Base-by-base conservation (phyloP, 2,797 vertebrate species). In the Buphagus erythrorhynchus region DNA sequence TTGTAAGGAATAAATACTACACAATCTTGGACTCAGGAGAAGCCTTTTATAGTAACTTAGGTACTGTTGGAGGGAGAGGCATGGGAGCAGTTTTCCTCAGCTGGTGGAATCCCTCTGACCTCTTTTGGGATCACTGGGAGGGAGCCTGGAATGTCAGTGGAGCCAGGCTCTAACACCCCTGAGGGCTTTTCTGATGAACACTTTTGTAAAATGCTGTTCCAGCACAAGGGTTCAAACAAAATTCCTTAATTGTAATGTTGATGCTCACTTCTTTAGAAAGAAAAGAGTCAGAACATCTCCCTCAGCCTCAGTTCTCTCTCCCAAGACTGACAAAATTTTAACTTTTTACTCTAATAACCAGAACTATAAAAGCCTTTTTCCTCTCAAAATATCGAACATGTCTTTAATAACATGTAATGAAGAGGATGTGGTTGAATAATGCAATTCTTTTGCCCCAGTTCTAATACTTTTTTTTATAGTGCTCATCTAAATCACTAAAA, bases 401-500 rank as follows among this genome's bases (percentile, higher is more conserved):
- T 82, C 65, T 81, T 89, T 95, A 89, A 94, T 72, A 38, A 86
- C 45, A 43, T 24, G 52, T 96, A 97, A 97, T 97, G 94, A 97
- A 97, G 94, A 93, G 78, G 55, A 73, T 74, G 72, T 83, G 86
- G 93, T 91, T 97, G 88, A 98, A 97, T 98, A 97, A 97, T 97
- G 96, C 87, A 97, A 80, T 62, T 81, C 88, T 91, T 95, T 93
- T 93, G 51, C 46, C 57, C 76, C 36, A 62, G 43, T 82, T 95
- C 95, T 78, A 83, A 82, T 94, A 94, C 86, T 59, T 66, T 90
- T 97, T 95, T 97, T 94, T 93, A 95, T 94, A 96, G 90, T 95
- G 95, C 95, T 92, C 94, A 79, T 97, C 95, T 92, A 96, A 97
- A 84, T 97, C 96, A 96, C 97, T 97, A 93, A 96, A 93, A 97